These are phyloP conservation scores for Pocillopora damicornis DNA, from an alignment of 64 coral and sea anemone species.

Conservation along the genomic window DNA sequence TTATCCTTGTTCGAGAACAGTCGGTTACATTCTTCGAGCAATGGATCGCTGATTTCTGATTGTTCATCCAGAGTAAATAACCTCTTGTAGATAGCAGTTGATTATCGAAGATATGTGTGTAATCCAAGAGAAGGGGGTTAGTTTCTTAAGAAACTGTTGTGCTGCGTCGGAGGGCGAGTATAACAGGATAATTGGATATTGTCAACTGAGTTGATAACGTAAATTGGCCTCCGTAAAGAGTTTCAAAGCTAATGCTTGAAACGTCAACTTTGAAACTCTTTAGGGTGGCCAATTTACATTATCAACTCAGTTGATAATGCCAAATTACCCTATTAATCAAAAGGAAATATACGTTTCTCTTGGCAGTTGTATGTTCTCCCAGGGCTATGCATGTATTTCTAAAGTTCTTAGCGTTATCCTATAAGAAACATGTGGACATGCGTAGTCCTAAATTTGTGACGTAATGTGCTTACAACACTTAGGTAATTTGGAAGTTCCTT, in stretches of 20 bases:
- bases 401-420: background rate
- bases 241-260: too few species aligned
- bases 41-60: background rate
- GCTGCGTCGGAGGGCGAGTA: background rate
- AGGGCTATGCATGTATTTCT: background rate
- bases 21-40: background rate
- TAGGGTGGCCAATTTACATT: too few species aligned
- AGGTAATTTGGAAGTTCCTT: background rate
- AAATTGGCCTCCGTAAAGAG: too few species aligned
- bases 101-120: background rate
- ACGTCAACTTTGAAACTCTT: too few species aligned
- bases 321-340: too few species aligned
- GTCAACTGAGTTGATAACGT: too few species aligned
- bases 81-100: constrained; percentile 3
- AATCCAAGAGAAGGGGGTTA: background rate
- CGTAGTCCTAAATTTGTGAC: background rate
- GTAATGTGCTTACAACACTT: background rate
- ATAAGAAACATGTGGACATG: background rate
- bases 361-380: background rate
- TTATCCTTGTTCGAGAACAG: too few species aligned
- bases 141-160: background rate
- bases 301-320: too few species aligned
- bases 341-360: too few species aligned
- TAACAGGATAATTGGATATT: too few species aligned
- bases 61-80: background rate